Evolutionary conservation across 2,113 vertebrate genomes (phyloP).

Genomic region (Myrmophylax atrothorax): DNA sequence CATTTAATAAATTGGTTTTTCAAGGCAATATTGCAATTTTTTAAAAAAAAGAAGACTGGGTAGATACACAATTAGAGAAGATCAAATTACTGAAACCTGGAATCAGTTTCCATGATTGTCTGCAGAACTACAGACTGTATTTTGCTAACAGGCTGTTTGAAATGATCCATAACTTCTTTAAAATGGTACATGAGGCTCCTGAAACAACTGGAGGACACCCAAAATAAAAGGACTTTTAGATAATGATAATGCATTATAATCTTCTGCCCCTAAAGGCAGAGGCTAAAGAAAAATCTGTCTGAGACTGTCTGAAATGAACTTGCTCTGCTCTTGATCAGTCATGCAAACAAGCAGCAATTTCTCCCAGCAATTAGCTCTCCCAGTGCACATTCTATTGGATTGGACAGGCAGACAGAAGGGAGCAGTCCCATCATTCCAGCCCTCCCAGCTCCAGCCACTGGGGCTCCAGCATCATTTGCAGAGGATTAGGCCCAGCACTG

Average conservation of each 20-base stretch:
- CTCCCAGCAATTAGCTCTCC: conserved; percentile 80
- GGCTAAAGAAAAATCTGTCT: conserved; percentile 83
- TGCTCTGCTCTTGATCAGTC: conserved; percentile 82
- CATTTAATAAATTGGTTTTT: background rate
- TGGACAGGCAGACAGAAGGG: conserved; percentile 73
- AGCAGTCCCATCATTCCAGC: conserved; percentile 41
- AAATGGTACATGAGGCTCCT: conserved; percentile 12
- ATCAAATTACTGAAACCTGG: background rate
- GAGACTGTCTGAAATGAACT: conserved; percentile 82
- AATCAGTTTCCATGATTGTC: background rate
- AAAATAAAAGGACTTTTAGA: conserved; percentile 62
- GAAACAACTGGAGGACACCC: conserved; percentile 42
- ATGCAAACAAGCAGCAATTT: conserved; percentile 82
- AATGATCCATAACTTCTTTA: background rate
- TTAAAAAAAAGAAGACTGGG: background rate
- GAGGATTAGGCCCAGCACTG: conserved; percentile 51
- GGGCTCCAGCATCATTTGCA: conserved; percentile 38
- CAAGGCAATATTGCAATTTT: background rate
- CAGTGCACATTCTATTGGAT: conserved; percentile 80
- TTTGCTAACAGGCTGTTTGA: background rate
- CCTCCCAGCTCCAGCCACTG: conserved; percentile 39
- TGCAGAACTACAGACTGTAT: background rate
- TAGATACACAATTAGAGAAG: background rate
- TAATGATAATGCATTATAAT: conserved; percentile 78
- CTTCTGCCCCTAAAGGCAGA: conserved; percentile 78